phyloP scores from a whole-genome alignment of 2,888 invertebrate species.

The Orthonevra nobilis region DNA sequence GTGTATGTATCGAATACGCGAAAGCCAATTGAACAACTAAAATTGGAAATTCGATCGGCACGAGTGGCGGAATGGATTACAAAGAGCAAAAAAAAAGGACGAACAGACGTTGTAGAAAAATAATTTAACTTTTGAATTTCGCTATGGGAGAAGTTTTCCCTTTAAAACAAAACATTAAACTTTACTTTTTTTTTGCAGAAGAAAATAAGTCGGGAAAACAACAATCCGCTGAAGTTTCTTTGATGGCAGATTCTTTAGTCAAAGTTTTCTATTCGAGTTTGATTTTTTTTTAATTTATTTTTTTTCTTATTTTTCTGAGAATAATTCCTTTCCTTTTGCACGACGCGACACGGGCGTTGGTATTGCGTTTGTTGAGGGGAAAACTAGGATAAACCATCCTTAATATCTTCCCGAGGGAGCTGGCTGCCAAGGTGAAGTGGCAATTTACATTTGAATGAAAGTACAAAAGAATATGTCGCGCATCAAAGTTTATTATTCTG shows the following conservation, averaged over 20 bases:
- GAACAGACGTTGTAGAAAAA: not conserved
- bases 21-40: slow-evolving; percentile 32
- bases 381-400: slow-evolving; percentile 32
- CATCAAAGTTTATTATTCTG: slow-evolving; percentile 35
- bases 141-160: slow-evolving; percentile 16
- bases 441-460: slow-evolving; percentile 43
- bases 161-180: slow-evolving; percentile 14
- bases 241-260: not conserved
- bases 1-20: no score
- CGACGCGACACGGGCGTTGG: no score
- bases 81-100: not conserved
- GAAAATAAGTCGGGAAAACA: not conserved
- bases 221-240: not conserved
- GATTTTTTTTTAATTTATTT: no score
- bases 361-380: no score
- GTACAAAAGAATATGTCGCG: slow-evolving; percentile 4
- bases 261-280: slow-evolving; percentile 11
- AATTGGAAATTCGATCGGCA: slow-evolving; percentile 20
- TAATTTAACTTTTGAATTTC: slow-evolving; percentile 19
- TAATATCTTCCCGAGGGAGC: slow-evolving; percentile 21
- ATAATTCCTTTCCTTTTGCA: slow-evolving; percentile 8
- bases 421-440: slow-evolving; percentile 24
- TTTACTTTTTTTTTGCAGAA: not conserved
- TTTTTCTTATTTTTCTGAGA: no score
- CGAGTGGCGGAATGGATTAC: slow-evolving; percentile 2